phyloP scores from a whole-genome alignment of 2,888 invertebrate species.

The Tenthredo scrophulariae region DNA sequence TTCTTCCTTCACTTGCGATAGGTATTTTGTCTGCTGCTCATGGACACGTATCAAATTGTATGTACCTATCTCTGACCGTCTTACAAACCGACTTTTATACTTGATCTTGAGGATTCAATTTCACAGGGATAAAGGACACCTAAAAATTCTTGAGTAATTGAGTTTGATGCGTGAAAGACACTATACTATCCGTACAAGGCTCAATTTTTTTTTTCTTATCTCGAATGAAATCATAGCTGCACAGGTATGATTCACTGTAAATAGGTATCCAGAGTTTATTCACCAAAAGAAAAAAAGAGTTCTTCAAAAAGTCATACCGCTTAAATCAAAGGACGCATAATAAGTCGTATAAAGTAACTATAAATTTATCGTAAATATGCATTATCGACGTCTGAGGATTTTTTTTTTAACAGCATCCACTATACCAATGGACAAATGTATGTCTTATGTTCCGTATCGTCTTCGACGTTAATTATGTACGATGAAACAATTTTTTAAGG shows the following conservation, averaged over 20 bases:
- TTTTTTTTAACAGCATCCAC: not conserved
- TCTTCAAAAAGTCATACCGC: not conserved
- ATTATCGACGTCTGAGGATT: not conserved
- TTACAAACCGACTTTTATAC: constrained; percentile 5
- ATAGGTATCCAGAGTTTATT: not conserved
- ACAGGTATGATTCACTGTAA: not conserved
- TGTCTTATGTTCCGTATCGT: not conserved
- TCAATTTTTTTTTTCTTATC: not conserved
- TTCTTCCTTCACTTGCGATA: not conserved
- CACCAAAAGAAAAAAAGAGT: not conserved
- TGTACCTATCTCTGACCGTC: constrained; percentile 1
- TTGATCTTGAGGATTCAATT: constrained; percentile 7
- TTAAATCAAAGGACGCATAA: not conserved
- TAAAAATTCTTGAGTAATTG: constrained; percentile 25
- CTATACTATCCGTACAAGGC: not conserved
- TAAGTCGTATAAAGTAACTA: not conserved
- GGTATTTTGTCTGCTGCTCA: constrained; percentile 12
- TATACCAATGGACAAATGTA: not conserved
- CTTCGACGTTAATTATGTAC: not conserved
- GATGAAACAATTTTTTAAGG: not conserved
- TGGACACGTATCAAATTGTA: constrained; percentile 27
- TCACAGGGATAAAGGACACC: constrained; percentile 11
- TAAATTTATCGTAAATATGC: not conserved
- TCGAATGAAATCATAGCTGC: not conserved
- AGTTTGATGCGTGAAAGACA: constrained; percentile 31